Evolutionary conservation across 2,797 vertebrate species (phyloP), one percentile per base, ranked within the genome.

Genomic region (Thalassophryne amazonica): DNA sequence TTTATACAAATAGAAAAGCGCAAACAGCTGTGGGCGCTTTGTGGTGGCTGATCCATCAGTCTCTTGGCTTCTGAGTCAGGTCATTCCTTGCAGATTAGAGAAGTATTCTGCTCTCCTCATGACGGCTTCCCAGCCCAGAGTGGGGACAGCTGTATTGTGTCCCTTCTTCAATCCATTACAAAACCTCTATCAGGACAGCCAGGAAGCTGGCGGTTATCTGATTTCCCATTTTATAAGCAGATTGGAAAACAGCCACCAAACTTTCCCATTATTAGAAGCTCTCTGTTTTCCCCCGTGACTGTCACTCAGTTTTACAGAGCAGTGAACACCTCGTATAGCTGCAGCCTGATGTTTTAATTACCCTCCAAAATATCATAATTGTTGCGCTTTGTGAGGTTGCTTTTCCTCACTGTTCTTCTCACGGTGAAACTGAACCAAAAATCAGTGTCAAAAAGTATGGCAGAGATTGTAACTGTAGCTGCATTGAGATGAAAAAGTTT

Each of bases 151-250:
- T 43, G 1, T 65, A 84, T 86, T 65, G 48, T 46, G 62, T 57
- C 54, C 75, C 39, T 29, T 59, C 33, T 70, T 72, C 35, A 55
- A 69, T 62, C 83, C 83, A 83, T 83, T 86, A 82, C 58, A 63
- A 51, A 15, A 55, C 36, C 46, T 52, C 37, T 42, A 9, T 53
- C 60, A 29, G 61, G 27, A 51, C 59, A 54, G 73, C 39, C 64
- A 66, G 73, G 73, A 83, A 71, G 70, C 58, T 60, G 67, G 78
- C 7, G 73, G 81, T 85, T 76, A 71, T 83, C 52, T 23, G 38
- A 65, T 69, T 78, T 64, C 47, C 34, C 56, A 34, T 80, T 76
- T 76, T 66, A 66, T 58, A 55, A 53, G 45, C 50, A 63, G 40
- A 33, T 13, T 54, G 53, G 20, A 56, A 53, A 63, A 55, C 39